These are phyloP conservation scores for Pongo pygmaeus DNA, from an alignment of 2,113 vertebrate genomes.

Conservation along the genomic window DNA sequence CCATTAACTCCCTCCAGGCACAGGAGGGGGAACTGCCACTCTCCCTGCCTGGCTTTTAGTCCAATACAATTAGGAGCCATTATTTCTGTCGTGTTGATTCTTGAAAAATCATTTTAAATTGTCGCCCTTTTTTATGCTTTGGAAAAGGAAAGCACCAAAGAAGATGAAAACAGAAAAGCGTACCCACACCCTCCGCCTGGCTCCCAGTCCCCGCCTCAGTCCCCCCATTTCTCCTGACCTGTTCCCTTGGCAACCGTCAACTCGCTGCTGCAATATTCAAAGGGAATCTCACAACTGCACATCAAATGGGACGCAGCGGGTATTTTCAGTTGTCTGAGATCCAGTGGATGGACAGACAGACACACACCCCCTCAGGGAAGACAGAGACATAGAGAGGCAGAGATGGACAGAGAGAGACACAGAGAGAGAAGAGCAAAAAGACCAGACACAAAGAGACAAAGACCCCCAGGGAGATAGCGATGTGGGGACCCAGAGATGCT, in stretches of 20 bases:
- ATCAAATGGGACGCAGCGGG: constrained; percentile 68
- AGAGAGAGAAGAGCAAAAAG: not conserved
- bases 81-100: constrained; percentile 75
- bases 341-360: not conserved
- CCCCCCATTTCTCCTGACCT: constrained; percentile 70
- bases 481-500: not conserved
- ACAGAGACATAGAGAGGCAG: not conserved
- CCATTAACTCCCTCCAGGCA: constrained; percentile 60
- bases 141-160: constrained; percentile 78
- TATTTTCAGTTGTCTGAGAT: constrained; percentile 37
- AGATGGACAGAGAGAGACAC: not conserved
- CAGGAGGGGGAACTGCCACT: not conserved
- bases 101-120: constrained; percentile 77
- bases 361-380: not conserved
- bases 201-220: not conserved
- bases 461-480: not conserved
- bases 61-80: constrained; percentile 67
- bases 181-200: constrained; percentile 65
- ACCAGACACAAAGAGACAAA: not conserved
- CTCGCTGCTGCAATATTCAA: constrained; percentile 81
- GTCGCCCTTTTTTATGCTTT: constrained; percentile 70
- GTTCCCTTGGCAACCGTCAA: constrained; percentile 88
- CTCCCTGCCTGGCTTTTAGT: constrained; percentile 65
- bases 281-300: constrained; percentile 81
- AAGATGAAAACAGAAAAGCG: constrained; percentile 81